phyloP scores from a whole-genome alignment of 2,888 invertebrate genomes.

The Brassicogethes aeneus region DNA sequence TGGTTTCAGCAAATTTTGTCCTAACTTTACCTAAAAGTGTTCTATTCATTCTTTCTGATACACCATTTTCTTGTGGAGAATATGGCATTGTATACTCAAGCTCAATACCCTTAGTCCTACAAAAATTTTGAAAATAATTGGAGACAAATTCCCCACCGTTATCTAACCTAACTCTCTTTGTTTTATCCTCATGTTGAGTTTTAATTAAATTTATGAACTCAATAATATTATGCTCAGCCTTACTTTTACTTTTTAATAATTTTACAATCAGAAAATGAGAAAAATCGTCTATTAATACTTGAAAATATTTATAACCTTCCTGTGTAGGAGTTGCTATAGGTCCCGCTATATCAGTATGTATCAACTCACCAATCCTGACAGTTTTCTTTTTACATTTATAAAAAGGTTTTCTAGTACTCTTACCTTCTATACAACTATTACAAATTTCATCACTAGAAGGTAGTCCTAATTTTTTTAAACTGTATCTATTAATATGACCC shows the following conservation, averaged over 20 bases:
- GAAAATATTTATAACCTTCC: slow-evolving; percentile 15
- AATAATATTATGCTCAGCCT: slow-evolving; percentile 12
- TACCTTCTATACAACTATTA: slow-evolving; percentile 10
- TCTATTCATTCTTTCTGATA: slow-evolving; percentile 20
- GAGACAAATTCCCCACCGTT: too few species aligned
- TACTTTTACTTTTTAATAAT: slow-evolving; percentile 12
- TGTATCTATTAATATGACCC: slow-evolving; percentile 7
- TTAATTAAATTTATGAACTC: slow-evolving; percentile 14
- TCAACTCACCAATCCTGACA: slow-evolving; percentile 14
- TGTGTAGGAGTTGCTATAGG: slow-evolving; percentile 11
- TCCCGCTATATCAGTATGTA: slow-evolving; percentile 16
- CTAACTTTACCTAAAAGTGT: slow-evolving; percentile 18
- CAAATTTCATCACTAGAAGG: slow-evolving; percentile 6
- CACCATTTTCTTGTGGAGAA: slow-evolving; percentile 21
- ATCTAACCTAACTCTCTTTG: too few species aligned
- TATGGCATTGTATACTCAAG: slow-evolving; percentile 17
- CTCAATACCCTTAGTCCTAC: slow-evolving; percentile 14
- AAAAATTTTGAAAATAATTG: slow-evolving; percentile 14
- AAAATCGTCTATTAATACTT: slow-evolving; percentile 16
- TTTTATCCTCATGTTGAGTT: slow-evolving; percentile 13
- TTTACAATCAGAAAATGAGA: too few species aligned
- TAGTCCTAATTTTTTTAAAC: slow-evolving; percentile 6
- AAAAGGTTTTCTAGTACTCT: slow-evolving; percentile 15
- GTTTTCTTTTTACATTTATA: slow-evolving; percentile 11
- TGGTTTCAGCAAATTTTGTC: slow-evolving; percentile 15